Evolutionary conservation across 2,113 vertebrate species (phyloP).

Genomic region (Dryoscopus gambensis): DNA sequence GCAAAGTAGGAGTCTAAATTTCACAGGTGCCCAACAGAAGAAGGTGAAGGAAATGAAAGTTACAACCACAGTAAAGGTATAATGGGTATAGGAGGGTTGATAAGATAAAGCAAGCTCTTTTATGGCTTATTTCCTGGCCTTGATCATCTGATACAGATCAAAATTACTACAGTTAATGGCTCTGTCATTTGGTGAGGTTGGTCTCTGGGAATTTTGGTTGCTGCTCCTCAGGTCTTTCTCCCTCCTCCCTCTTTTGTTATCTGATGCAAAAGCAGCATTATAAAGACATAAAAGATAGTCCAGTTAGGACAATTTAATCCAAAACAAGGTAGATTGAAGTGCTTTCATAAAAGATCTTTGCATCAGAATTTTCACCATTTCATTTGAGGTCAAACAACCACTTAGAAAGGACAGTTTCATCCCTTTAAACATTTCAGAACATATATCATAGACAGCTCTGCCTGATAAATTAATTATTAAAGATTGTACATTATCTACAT

Average conservation of each 20-base stretch:
- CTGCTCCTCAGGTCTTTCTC: background rate
- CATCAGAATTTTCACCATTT: background rate
- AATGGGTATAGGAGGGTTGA: background rate
- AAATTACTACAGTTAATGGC: background rate
- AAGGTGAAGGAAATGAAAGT: slow-evolving; percentile 2
- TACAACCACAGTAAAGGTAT: background rate
- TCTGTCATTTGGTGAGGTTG: background rate
- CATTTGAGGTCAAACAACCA: background rate
- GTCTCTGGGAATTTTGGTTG: background rate
- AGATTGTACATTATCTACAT: slow-evolving; percentile 45
- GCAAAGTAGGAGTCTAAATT: background rate
- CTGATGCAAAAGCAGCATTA: background rate
- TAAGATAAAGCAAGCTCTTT: slow-evolving; percentile 30
- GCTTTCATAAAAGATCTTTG: background rate
- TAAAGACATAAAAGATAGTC: background rate
- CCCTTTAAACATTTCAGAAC: slow-evolving; percentile 7
- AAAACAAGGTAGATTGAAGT: background rate
- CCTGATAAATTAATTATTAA: slow-evolving; percentile 56
- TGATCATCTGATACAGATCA: background rate
- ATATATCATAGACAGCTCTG: background rate
- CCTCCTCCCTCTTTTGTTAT: background rate
- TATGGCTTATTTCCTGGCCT: background rate
- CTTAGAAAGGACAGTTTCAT: background rate
- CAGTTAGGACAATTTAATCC: background rate
- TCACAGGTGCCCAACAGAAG: background rate